Evolutionary conservation across 2,113 vertebrate genomes (phyloP), one percentile per base, ranked within the genome.

Genomic region (Tenrec ecaudatus): DNA sequence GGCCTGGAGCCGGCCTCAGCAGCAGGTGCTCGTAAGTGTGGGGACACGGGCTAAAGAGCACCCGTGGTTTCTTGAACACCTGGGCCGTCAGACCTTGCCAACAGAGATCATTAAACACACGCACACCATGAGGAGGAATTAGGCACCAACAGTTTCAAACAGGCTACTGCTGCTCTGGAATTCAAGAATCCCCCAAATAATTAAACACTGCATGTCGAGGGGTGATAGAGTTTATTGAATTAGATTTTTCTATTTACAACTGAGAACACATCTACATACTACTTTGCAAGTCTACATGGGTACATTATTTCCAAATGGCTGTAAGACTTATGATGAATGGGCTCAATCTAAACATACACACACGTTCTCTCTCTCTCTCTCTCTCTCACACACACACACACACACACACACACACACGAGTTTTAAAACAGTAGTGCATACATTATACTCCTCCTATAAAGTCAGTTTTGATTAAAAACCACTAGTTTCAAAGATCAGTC

Each of bases 201-300:
- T 81, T 82, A 95, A 93, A 90, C 94, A 89, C 40, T 69, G 38
- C 85, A 86, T 47, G 66, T 94, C 95, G 87, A 97, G 97, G 97
- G 96, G 96, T 97, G 98, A 98, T 98, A 98, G 97, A 98, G 99
- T 99, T 99, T 98, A 98, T 98, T 97, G 98, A 94, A 98, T 98
- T 97, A 97, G 97, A 96, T 97, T 98, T 95, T 97, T 97, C 97
- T 98, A 99, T 99, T 98, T 99, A 99, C 98, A 98, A 98, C 97
- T 98, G 96, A 98, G 97, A 98, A 97, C 98, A 98, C 98, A 97
- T 98, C 97, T 98, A 98, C 97, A 96, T 92, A 98, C 96, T 97
- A 97, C 96, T 91, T 94, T 76, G 95, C 97, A 98, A 98, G 98
- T 97, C 98, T 98, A 98, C 97, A 95, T 83, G 96, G 97, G 97